phyloP scores from a whole-genome alignment of 2,797 vertebrate species.

The Oreochromis mossambicus region DNA sequence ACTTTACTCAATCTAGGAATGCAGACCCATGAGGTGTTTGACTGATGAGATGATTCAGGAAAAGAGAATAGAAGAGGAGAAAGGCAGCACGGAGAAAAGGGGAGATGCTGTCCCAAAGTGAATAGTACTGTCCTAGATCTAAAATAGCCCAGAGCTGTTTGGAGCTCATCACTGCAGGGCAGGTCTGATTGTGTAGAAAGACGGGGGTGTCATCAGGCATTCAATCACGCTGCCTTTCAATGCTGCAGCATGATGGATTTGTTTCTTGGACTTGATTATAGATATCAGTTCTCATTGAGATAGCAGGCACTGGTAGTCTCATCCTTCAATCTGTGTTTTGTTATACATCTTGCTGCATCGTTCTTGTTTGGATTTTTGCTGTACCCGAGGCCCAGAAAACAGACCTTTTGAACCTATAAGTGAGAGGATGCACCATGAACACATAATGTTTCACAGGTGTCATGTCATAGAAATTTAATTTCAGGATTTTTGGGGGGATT shows the following conservation, averaged over 20 bases:
- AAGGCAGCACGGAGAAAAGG: constrained; percentile 19
- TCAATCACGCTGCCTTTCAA: constrained; percentile 26
- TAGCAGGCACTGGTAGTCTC: neutral
- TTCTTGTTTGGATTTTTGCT: neutral
- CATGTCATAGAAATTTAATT: neutral
- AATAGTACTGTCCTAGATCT: constrained; percentile 64
- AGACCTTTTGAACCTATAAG: neutral
- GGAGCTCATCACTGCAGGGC: constrained; percentile 39
- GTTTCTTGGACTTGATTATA: neutral
- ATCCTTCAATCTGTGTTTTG: neutral
- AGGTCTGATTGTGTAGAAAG: constrained; percentile 39
- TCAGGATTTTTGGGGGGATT: neutral
- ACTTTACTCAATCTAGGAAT: constrained; percentile 34
- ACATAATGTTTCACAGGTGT: neutral
- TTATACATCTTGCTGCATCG: neutral
- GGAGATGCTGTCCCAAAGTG: constrained; percentile 54
- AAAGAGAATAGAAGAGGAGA: constrained; percentile 25
- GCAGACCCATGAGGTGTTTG: constrained; percentile 36
- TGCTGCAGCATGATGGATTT: neutral
- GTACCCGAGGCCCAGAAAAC: neutral
- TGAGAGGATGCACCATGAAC: neutral
- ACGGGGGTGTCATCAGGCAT: constrained; percentile 14
- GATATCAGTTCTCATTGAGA: neutral
- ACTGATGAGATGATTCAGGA: constrained; percentile 51
- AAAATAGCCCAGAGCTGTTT: constrained; percentile 63